Percentiles rank a stretch among this genome's conserved stretches.
Conservation (phyloP, 1,140 invertebrate genomes). For the Nixonia krombeini region DNA sequence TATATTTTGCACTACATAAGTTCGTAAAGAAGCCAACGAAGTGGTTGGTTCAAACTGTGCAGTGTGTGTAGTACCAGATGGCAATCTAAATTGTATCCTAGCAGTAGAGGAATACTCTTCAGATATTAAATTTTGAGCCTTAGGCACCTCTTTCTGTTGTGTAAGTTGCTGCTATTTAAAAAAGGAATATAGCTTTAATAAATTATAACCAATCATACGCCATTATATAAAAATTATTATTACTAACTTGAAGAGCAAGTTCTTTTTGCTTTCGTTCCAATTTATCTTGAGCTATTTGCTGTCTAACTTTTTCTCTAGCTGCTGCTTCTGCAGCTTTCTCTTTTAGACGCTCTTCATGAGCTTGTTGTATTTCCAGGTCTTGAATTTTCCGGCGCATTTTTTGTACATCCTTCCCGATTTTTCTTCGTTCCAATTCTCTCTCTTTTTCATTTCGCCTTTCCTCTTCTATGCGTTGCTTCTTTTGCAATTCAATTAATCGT, state of each 20-base stretch:
- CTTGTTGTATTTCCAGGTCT: slow-evolving; percentile 81
- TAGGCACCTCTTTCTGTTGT: slow-evolving; percentile 17
- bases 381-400: slow-evolving; percentile 80
- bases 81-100: slow-evolving; percentile 86
- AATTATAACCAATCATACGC: too few species aligned
- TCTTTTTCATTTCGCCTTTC: slow-evolving; percentile 76
- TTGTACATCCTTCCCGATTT: slow-evolving; percentile 79
- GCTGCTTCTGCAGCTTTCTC: slow-evolving; percentile 80
- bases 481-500: slow-evolving; percentile 74
- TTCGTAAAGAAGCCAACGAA: slow-evolving; percentile 73
- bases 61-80: slow-evolving; percentile 80
- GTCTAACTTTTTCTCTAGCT: slow-evolving; percentile 78
- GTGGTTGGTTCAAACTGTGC: slow-evolving; percentile 76
- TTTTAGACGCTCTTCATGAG: slow-evolving; percentile 76
- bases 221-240: neutral
- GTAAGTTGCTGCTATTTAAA: slow-evolving; percentile 31
- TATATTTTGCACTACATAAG: slow-evolving; percentile 75
- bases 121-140: slow-evolving; percentile 36
- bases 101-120: slow-evolving; percentile 63
- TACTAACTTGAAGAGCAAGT: slow-evolving; percentile 44
- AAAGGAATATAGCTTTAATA: neutral
- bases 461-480: slow-evolving; percentile 76
- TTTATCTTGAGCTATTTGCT: slow-evolving; percentile 84
- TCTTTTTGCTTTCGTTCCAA: slow-evolving; percentile 72
- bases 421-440: slow-evolving; percentile 80